A percentile compares a stretch with the other conserved stretches of the same genome.
phyloP scores from a whole-genome alignment of 2,797 vertebrate genomes.

The Acanthiza pusilla region DNA sequence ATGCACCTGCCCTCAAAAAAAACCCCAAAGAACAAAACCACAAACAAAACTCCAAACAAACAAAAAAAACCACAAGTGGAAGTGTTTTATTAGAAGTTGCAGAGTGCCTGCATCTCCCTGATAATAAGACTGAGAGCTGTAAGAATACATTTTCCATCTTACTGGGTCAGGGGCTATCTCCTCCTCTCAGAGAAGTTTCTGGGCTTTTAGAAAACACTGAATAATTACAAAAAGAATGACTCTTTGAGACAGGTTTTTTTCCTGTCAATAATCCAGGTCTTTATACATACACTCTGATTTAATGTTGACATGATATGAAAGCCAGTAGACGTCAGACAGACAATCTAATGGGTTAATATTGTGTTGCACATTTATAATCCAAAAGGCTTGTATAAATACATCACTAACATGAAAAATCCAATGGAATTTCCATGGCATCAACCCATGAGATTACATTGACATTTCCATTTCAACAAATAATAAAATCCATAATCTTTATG shows the following conservation, averaged over 20 bases:
- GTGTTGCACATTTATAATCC: background rate
- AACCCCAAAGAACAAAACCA: too few species aligned
- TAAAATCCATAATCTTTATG: constrained; percentile 59
- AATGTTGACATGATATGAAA: background rate
- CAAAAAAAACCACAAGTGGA: too few species aligned
- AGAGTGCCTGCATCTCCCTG: background rate
- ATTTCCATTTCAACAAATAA: constrained; percentile 58
- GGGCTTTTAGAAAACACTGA: background rate
- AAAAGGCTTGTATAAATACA: background rate
- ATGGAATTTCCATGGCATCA: constrained; percentile 23
- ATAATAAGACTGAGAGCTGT: background rate
- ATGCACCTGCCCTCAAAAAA: background rate
- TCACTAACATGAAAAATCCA: constrained; percentile 15
- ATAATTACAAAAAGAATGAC: background rate
- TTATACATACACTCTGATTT: background rate
- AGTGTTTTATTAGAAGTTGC: background rate
- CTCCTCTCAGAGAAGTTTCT: background rate
- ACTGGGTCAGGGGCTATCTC: rapidly evolving
- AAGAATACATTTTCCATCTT: background rate
- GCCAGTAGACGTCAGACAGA: background rate
- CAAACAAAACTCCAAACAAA: background rate
- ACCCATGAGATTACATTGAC: constrained; percentile 18
- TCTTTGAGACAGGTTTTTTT: background rate
- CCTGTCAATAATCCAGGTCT: background rate
- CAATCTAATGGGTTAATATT: background rate